Percentiles rank a stretch among this genome's conserved stretches.
These are phyloP conservation scores for Chrosomus eos DNA, from an alignment of 2,797 vertebrate genomes.

Conservation along the genomic window DNA sequence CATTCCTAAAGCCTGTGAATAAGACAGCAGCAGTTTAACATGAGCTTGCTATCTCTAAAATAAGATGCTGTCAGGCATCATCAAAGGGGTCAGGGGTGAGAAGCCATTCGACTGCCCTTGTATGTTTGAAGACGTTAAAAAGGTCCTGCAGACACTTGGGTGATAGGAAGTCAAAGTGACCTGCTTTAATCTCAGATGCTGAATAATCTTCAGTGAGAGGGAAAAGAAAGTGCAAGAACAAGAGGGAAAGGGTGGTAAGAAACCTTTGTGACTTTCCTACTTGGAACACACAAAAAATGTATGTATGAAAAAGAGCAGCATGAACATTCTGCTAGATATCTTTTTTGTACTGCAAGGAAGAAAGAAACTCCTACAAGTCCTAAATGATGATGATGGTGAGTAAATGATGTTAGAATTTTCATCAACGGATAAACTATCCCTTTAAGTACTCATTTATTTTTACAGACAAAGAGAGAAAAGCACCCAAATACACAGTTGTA, in stretches of 20 bases:
- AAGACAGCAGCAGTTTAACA: conserved; percentile 16
- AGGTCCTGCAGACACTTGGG: conserved; percentile 46
- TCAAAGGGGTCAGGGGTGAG: conserved; percentile 18
- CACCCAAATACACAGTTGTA: background rate
- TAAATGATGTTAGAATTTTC: background rate
- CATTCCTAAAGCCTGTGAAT: conserved; percentile 13
- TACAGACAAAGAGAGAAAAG: background rate
- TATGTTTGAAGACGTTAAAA: conserved; percentile 27
- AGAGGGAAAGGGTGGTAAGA: background rate
- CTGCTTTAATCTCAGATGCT: background rate
- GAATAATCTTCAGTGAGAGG: background rate
- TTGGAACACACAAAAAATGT: background rate
- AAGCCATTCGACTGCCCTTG: background rate
- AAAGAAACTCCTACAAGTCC: background rate
- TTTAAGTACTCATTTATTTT: background rate
- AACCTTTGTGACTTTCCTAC: background rate
- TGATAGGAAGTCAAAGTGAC: conserved; percentile 31
- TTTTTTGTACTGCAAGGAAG: background rate
- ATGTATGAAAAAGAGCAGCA: background rate
- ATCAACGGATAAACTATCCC: background rate
- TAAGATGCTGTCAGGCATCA: background rate
- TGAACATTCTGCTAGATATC: background rate
- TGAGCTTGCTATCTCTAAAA: conserved; percentile 15
- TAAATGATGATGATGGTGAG: background rate
- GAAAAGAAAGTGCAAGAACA: background rate